Conservation (phyloP, 2,113 vertebrate genomes). For the Colius striatus region DNA sequence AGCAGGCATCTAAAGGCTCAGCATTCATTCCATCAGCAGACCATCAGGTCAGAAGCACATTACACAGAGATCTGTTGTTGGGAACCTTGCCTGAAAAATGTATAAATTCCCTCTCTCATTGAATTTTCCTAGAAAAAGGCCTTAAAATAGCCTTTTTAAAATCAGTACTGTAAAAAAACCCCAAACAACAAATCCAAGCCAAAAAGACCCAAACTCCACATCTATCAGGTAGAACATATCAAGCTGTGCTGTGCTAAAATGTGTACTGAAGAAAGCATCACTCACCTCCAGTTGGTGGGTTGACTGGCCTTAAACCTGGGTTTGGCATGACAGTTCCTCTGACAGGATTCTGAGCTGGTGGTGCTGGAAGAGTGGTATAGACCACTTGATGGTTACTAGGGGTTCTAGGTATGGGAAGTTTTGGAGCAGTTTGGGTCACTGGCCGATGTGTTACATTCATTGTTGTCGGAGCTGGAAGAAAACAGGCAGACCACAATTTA, state of each 20-base stretch:
- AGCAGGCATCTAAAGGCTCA: neutral
- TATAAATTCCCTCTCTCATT: neutral
- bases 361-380: constrained; percentile 78
- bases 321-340: constrained; percentile 77
- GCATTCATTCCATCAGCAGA: neutral
- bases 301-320: constrained; percentile 78
- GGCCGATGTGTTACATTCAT: constrained; percentile 83
- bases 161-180: neutral
- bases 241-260: neutral
- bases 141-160: too few species aligned
- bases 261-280: neutral
- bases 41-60: neutral
- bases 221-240: neutral
- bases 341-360: constrained; percentile 75
- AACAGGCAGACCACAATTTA: neutral
- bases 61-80: neutral
- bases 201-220: neutral
- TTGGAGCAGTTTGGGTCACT: constrained; percentile 72
- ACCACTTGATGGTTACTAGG: constrained; percentile 80
- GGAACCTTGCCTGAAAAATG: neutral
- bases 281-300: constrained; percentile 79
- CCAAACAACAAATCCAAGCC: neutral
- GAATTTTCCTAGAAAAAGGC: neutral
- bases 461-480: constrained; percentile 75
- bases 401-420: constrained; percentile 77